A percentile compares a stretch with the other conserved stretches of the same genome.
These are phyloP conservation scores for Silurus asotus DNA, from an alignment of 2,113 vertebrate species.

Conservation along the genomic window DNA sequence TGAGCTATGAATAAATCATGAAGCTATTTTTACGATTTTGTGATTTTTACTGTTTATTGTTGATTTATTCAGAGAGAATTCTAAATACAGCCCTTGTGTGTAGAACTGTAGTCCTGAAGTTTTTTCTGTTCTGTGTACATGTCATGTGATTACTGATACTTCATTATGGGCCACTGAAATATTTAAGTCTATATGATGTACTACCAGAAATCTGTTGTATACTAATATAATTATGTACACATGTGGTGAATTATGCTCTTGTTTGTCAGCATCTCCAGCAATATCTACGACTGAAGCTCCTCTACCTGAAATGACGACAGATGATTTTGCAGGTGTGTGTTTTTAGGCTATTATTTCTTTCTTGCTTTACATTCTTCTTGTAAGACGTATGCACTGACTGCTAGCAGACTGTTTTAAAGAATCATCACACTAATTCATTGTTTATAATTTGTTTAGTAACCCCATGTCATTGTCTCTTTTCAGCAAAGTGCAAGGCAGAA, in stretches of 20 bases:
- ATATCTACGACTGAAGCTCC: background rate
- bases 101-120: background rate
- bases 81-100: background rate
- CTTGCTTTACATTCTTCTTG: background rate
- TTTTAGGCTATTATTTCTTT: background rate
- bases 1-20: background rate
- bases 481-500: constrained; percentile 47
- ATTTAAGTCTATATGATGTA: background rate
- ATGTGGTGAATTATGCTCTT: background rate
- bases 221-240: background rate
- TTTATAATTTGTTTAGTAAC: background rate
- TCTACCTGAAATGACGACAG: constrained; percentile 44
- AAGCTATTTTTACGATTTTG: background rate
- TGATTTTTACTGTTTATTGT: background rate
- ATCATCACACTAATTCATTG: background rate
- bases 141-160: constrained; percentile 1
- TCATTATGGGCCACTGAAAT: background rate
- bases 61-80: too few relatives aligned
- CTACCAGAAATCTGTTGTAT: background rate
- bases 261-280: constrained; percentile 21
- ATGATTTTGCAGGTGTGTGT: constrained; percentile 51
- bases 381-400: background rate
- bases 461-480: background rate
- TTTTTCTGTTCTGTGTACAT: background rate
- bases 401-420: background rate